Base-by-base conservation (phyloP, 2,888 invertebrate species). In the Eremobia ochroleuca region DNA sequence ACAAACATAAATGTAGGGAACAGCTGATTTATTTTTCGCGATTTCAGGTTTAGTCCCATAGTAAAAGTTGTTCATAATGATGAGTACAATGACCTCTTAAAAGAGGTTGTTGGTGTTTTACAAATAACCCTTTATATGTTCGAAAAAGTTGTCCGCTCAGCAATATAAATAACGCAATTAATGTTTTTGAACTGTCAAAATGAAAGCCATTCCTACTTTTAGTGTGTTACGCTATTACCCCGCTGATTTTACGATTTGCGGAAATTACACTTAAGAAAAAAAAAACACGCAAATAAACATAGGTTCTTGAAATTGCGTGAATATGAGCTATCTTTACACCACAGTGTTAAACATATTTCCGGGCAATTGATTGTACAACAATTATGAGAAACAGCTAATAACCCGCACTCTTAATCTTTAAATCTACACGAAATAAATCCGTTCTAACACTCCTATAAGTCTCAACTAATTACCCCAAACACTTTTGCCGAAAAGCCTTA, bases 401-500 rank as follows among this genome's bases (percentile, higher is more conserved):
- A 78, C 59, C 28, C 64, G 46, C 69, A 59, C 61, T 28, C 31
- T 65, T 64, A 59, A 85, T 59, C 71, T 75, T 70, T 31, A 75
- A 78, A 66, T 73, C 68, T 73, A 69, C 71, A 69, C 52, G 66
- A 82, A 79, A 85, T 70, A 71, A 74, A 87, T 82, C 79, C 62
- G 28, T 55, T 61, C 72, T 21, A 80, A 73, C 75, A 64, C 77
- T 77, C 71, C 77, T 70, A 64, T 76, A 87, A 85, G 85, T 78
- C 85, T 70, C 73, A 67, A 81, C 77, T 78, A 86, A 85, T 87
- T 81, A 87, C 82, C 80, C 81, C 81, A 81, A 86, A 84, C 82
- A 81, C 77, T 79, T 83, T 76, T 69, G 78, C 65, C 68, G 73
- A 79, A 90, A 86, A 86, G 85, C 87, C 89, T 90, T 85, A 87